Evolutionary conservation across 2,888 invertebrate genomes (phyloP), one percentile per base, ranked within the genome.

Genomic region (Ptilodon capucinus): DNA sequence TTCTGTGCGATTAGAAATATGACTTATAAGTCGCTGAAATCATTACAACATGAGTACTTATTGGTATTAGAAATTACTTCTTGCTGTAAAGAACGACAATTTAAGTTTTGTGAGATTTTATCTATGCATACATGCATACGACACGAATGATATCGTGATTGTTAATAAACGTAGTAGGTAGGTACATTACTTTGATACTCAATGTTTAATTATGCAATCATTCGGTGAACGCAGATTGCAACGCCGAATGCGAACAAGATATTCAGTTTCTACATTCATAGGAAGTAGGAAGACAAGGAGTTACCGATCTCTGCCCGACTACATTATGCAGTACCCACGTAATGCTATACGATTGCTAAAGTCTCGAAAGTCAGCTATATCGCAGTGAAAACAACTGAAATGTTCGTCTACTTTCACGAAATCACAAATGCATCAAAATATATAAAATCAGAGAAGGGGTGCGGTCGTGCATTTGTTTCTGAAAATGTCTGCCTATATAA

Each of bases 381-480:
- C 41, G 47, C 44, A 56, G 55, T 61, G 65, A 63, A 63, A 64
- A 64, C 65, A 42, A 55, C 52, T 61, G 55, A 64, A 61, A 57
- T 46, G 48, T 53, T 51, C 40, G 51, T 55, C 53, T 46, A 61
- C 65, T 64, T 63, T 64, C 64, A 53, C 58, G 52, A 52, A 64
- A 52, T 48, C 46, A 52, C 11, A 38, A 44, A 49, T 39, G 18
- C 36, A 42, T 46, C 40, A 19, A 39, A 39, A 38, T 4, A 34
- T 17, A 17, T 34, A 8, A 17, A 34, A 34, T 16, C 34, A 16
- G 16, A 32, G 8, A 34, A 17, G 2, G 17, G 39, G 23, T 13
- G 13, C 19, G 17, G 6, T 28, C 9, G 9, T 34, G 14, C 13
- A 1, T 14, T 34, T 13, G 6, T 9, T 3, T 28, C 9, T 28